Conservation (phyloP, 2,888 invertebrate genomes). For the Seira ritae region DNA sequence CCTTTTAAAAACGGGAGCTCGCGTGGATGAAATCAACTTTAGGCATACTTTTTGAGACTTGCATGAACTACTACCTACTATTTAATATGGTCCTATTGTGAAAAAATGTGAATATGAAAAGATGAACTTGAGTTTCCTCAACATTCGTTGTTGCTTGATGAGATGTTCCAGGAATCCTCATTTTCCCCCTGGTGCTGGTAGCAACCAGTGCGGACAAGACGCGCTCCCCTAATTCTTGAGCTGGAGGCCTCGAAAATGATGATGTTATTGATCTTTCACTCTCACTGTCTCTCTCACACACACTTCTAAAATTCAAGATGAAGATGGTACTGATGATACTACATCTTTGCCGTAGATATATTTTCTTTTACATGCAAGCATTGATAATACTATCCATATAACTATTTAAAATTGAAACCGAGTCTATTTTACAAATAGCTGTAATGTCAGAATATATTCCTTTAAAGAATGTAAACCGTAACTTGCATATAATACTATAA, state of each 20-base stretch:
- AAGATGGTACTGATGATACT: conserved; percentile 56
- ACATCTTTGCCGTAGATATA: conserved; percentile 48
- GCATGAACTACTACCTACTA: not conserved
- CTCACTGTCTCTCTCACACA: conserved; percentile 9
- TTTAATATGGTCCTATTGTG: not conserved
- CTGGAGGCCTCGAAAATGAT: not conserved
- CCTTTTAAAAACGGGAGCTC: no score
- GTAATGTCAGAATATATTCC: not conserved
- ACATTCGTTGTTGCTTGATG: conserved; percentile 51
- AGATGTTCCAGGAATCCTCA: conserved; percentile 61
- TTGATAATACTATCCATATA: conserved; percentile 42
- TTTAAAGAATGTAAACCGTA: no score
- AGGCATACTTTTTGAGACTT: not conserved
- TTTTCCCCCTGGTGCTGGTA: conserved; percentile 27
- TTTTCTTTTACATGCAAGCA: conserved; percentile 30
- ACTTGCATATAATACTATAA: no score
- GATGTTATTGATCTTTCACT: conserved; percentile 8
- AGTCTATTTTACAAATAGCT: conserved; percentile 24
- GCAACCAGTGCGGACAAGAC: conserved; percentile 47
- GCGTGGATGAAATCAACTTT: no score
- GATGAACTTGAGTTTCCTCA: conserved; percentile 43
- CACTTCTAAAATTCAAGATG: conserved; percentile 19
- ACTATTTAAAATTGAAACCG: not conserved
- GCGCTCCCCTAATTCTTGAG: conserved; percentile 41
- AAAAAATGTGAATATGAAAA: not conserved